A percentile compares a stretch with the other conserved stretches of the same genome.
These are phyloP conservation scores for Diglossa brunneiventris DNA, from an alignment of 2,113 vertebrate species.

Conservation along the genomic window DNA sequence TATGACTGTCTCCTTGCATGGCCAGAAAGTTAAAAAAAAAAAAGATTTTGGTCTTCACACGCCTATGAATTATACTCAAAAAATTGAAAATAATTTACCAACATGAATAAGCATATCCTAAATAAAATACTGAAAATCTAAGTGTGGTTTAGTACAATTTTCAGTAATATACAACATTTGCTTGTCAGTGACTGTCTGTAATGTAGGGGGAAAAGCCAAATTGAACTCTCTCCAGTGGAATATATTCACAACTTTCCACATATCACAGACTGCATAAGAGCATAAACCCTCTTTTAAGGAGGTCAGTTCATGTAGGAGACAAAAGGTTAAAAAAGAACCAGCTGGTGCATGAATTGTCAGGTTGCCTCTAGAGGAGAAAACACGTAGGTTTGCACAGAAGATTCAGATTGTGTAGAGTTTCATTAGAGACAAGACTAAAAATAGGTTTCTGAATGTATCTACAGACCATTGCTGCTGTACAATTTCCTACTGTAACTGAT, in stretches of 20 bases:
- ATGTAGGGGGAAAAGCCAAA: rapidly evolving
- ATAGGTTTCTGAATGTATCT: not conserved
- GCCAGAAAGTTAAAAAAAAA: not conserved
- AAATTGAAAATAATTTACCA: not conserved
- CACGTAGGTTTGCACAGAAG: not conserved
- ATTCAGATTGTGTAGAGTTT: not conserved
- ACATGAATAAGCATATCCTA: not conserved
- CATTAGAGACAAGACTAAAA: not conserved
- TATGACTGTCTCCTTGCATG: not conserved
- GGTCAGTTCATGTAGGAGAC: not conserved
- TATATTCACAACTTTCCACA: not conserved
- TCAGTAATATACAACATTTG: not conserved
- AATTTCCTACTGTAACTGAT: not conserved
- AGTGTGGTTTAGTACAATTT: not conserved
- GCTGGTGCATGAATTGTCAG: not conserved
- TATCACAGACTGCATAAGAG: not conserved
- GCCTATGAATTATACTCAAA: not conserved
- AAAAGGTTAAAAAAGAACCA: not conserved
- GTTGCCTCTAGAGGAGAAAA: not conserved
- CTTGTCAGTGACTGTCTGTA: not conserved
- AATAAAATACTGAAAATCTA: not conserved
- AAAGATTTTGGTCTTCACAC: not conserved
- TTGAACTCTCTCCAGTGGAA: not conserved
- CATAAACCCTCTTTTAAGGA: not conserved
- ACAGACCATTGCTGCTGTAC: not conserved